Evolutionary conservation across 37 sponge, comb jelly and placozoan genomes (phyloP), one percentile per base, ranked within the genome.

Genomic region (Halisarca cf. caerulea): DNA sequence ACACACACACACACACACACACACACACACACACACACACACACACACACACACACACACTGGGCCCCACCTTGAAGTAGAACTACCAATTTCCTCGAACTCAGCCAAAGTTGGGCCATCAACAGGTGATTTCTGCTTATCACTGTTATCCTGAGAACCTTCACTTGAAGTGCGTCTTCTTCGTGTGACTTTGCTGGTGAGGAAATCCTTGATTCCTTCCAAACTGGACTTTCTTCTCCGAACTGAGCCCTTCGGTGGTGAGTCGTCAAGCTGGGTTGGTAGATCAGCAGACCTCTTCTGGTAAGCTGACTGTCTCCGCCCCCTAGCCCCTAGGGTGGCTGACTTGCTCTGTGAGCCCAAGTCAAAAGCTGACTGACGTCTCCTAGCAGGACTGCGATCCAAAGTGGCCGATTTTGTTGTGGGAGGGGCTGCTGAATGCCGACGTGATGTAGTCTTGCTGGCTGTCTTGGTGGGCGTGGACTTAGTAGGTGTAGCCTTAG

Each of bases 201-300:
- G 25, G 6, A 74, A 41, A 11, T 41, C 77, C 25, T 74, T 74
- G 42, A 74, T 74, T 41, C 77, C 77, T 40, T 74, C 77, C 42
- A 68, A 83, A 59, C 81, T 80, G 36, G 81, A 80, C 60, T 80
- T 59, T 2, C 81, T 45, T 35, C 40, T 80, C 1, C 60, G 42
- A 25, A 18, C 59, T 77, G 35, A 18, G 17, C 1, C 33, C 6
- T 43, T 37, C 24, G 44, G 41, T 41, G 1, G 3, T 17, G 40
- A 40, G n/a, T 41, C 77, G 5, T 14, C 44, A 4, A 3, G n/a
- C 44, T 38, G n/a, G 20, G 40, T 17, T 24, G 24, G 2, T 38
- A 41, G 43, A 1, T 74, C 77, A 71, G 40, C 21, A 3, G 40
- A 15, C 41, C n/a, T 40, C 24, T 44, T 40, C 25, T 37, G 0